phyloP scores from a whole-genome alignment of 2,113 vertebrate species.

The Silurus meridionalis region DNA sequence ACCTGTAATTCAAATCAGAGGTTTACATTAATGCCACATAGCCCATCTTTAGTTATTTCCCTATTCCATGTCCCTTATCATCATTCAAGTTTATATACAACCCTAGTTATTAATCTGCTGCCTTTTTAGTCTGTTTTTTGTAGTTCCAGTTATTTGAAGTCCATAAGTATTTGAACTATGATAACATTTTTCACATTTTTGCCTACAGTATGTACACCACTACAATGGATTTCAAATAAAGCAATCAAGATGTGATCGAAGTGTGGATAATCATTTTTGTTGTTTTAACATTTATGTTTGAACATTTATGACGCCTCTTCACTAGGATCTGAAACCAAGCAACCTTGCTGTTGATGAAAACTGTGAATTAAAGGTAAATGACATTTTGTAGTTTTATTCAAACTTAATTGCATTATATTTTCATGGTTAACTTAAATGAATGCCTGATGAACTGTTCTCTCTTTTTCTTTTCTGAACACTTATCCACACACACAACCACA shows the following conservation, averaged over 20 bases:
- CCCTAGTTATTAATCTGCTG: too few relatives aligned
- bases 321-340: constrained; percentile 77
- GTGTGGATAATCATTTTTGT: too few relatives aligned
- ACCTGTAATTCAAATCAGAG: not conserved
- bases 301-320: not conserved
- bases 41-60: too few relatives aligned
- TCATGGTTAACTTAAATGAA: not conserved
- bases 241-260: too few relatives aligned
- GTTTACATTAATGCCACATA: not conserved
- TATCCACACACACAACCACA: constrained; percentile 43
- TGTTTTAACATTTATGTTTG: not conserved
- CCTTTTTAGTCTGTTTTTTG: too few relatives aligned
- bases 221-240: too few relatives aligned
- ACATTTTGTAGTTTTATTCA: not conserved
- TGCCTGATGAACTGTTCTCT: not conserved
- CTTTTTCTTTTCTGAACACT: not conserved
- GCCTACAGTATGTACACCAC: too few relatives aligned
- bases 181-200: too few relatives aligned
- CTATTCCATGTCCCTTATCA: not conserved
- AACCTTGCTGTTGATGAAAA: constrained; percentile 78
- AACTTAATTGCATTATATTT: not conserved
- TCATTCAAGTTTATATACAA: not conserved
- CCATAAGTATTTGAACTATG: too few relatives aligned
- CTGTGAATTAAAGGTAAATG: constrained; percentile 76
- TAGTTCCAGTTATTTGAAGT: too few relatives aligned